A percentile compares a stretch with the other conserved stretches of the same genome.
Evolutionary conservation across 2,797 vertebrate genomes (phyloP).

Genomic region (Myotis daubentonii): DNA sequence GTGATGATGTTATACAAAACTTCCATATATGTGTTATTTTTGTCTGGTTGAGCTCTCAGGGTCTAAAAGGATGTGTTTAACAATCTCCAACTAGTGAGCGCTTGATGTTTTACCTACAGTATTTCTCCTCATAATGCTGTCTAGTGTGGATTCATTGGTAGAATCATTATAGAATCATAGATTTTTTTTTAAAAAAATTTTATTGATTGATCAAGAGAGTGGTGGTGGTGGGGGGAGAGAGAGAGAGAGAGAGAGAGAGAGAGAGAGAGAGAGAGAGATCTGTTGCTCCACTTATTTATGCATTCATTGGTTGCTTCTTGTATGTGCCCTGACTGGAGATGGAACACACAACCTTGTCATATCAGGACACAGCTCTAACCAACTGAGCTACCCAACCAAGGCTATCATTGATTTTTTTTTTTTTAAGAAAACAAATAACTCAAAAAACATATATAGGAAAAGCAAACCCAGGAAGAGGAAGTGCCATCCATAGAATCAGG

Average conservation of each 20-base stretch:
- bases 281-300: not conserved
- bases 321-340: not conserved
- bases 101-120: not conserved
- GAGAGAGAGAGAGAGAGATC: not conserved
- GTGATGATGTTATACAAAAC: fast-evolving
- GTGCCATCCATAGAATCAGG: fast-evolving
- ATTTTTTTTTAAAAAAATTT: not conserved
- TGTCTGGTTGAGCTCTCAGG: not conserved
- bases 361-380: not conserved
- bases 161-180: not conserved
- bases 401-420: not conserved
- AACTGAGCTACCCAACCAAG: not conserved
- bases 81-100: not conserved
- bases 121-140: not conserved
- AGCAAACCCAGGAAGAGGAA: not conserved
- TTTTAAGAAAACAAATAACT: not conserved
- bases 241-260: too few relatives aligned
- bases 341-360: not conserved
- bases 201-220: too few relatives aligned
- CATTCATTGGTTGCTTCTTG: not conserved
- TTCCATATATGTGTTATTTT: fast-evolving
- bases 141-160: not conserved
- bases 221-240: too few relatives aligned
- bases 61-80: not conserved
- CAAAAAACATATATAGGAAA: not conserved